Evolutionary conservation across 1,140 invertebrate species (phyloP).

Genomic region (Tetramorium alpestre): DNA sequence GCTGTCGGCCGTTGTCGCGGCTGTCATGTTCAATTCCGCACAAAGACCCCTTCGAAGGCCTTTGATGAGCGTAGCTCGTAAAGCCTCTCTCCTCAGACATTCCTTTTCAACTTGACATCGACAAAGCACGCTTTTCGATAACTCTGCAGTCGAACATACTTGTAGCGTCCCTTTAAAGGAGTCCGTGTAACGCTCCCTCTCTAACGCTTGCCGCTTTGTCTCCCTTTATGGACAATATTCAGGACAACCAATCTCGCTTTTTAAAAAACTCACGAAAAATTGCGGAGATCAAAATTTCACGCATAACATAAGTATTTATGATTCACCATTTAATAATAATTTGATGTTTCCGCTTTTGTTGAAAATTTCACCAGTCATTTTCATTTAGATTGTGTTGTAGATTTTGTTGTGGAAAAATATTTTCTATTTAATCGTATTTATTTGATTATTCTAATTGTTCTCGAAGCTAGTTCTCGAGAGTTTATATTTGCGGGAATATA

Average conservation of each 20-base stretch:
- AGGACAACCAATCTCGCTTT: neutral
- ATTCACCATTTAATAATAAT: neutral
- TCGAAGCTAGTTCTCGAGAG: neutral
- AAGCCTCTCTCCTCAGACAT: constrained; percentile 33
- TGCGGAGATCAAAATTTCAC: neutral
- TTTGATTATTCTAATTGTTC: neutral
- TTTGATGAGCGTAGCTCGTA: constrained; percentile 27
- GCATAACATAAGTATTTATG: neutral
- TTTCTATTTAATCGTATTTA: neutral
- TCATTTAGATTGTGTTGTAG: neutral
- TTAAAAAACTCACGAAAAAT: neutral
- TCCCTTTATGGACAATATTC: neutral
- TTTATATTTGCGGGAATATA: neutral
- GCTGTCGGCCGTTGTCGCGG: constrained; percentile 39
- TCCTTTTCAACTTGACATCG: constrained; percentile 30
- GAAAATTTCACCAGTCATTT: neutral
- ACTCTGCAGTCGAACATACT: neutral
- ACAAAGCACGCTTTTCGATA: constrained; percentile 38
- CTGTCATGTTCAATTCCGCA: constrained; percentile 50
- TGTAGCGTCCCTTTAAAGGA: constrained; percentile 5
- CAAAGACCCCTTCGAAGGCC: constrained; percentile 20
- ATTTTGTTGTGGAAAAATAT: neutral
- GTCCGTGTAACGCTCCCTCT: neutral
- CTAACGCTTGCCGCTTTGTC: neutral
- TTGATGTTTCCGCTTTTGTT: neutral